Base-by-base conservation (phyloP, 2,888 invertebrate species). In the Alviniconcha strummeri region DNA sequence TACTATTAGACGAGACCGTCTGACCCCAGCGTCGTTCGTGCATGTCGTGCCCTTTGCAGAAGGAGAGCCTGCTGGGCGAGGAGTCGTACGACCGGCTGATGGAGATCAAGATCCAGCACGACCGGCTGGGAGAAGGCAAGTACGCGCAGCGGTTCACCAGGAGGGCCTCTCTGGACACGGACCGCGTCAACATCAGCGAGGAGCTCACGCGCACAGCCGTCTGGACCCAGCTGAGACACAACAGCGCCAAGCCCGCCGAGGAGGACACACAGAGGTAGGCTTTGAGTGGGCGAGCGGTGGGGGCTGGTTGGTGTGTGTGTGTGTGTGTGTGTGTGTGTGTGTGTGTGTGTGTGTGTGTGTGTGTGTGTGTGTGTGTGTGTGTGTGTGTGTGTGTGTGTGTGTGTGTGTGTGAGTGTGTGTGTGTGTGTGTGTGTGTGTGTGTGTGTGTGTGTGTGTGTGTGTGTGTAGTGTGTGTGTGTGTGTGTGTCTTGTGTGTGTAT, bases 181-280 rank as follows among this genome's bases (percentile, higher is more conserved):
- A 92, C 80, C 87, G 91, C 54, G 90, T 93, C 88, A 93, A 92
- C 91, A 94, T 98, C 92, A 96, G 97, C 6, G 98, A 98, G 93
- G 99, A 98, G 94, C 97, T 98, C 82, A 97, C 97, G 93, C 97
- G 97, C 93, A 97, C 97, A 55, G 97, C 97, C 60, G 97, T 99
- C 91, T 99, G 98, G 98, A 85, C 90, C 81, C 85, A 87, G 84
- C 77, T 88, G 54, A 74, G 81, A 17, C 76, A 84, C 74, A 85
- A 86, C 75, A 79, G 83, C 56, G 82, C 79, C 83, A 85, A 82
- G 57, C 83, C 78, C 52, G 84, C 84, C 1, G 81, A 83, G 17
- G 82, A 84, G 64, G 84, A 83, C 15, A 3, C 9, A 74, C 57
- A 74, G 71, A 75, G 72, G 71, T 17, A 60, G 74, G n/a, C 15